Evolutionary conservation across 2,888 invertebrate species (phyloP).

Genomic region (Bibio marci): DNA sequence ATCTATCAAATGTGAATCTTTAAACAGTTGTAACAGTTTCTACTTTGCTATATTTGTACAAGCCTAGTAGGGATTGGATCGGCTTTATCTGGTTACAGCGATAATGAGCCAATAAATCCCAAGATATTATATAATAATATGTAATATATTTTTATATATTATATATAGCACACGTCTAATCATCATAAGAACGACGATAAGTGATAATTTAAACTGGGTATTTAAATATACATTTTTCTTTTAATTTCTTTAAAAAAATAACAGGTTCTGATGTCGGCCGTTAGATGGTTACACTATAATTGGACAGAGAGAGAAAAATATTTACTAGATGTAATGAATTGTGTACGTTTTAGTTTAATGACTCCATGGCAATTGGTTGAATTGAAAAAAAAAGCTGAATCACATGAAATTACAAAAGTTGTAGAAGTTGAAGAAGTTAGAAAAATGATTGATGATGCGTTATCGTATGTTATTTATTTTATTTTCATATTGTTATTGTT

Average conservation of each 20-base stretch:
- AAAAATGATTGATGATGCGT: slow-evolving; percentile 62
- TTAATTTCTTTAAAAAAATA: neutral
- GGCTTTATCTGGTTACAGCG: no score
- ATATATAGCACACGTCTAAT: no score
- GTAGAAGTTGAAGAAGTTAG: slow-evolving; percentile 49
- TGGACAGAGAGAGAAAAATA: slow-evolving; percentile 42
- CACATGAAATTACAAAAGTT: slow-evolving; percentile 51
- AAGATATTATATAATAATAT: no score
- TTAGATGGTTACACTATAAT: slow-evolving; percentile 58
- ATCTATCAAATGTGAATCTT: no score
- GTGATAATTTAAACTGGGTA: no score
- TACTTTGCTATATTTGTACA: no score
- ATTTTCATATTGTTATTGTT: slow-evolving; percentile 5
- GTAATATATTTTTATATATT: no score
- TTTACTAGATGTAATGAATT: slow-evolving; percentile 44
- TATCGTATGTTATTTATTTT: slow-evolving; percentile 40
- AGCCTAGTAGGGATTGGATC: no score
- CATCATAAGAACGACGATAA: no score
- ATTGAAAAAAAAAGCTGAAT: slow-evolving; percentile 54
- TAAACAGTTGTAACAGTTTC: no score
- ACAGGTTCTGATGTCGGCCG: slow-evolving; percentile 61
- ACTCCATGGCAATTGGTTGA: slow-evolving; percentile 68
- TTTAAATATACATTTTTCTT: no score
- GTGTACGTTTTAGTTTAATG: slow-evolving; percentile 61
- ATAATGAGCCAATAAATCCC: no score